Evolutionary conservation across 2,888 invertebrate genomes (phyloP).

Genomic region (Notocelia uddmanniana): DNA sequence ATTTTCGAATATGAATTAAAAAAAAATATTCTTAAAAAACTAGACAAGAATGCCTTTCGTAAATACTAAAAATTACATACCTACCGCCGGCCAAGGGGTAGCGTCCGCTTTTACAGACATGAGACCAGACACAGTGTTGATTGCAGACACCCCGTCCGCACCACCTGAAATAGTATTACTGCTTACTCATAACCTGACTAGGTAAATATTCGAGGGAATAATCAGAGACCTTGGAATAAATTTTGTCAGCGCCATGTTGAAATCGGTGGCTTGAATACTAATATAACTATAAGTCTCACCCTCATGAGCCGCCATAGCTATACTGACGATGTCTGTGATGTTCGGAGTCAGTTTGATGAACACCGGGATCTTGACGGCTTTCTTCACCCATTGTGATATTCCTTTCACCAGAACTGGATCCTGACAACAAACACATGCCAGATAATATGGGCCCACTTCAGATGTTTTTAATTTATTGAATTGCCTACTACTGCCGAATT

Average conservation of each 20-base stretch:
- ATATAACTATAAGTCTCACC: no score
- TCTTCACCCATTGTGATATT: slow-evolving; percentile 96
- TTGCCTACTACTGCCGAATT: no score
- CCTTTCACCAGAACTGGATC: slow-evolving; percentile 94
- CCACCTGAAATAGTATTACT: slow-evolving; percentile 87
- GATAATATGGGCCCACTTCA: not conserved
- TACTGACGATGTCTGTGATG: slow-evolving; percentile 96
- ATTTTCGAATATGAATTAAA: no score
- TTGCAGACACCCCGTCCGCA: slow-evolving; percentile 98
- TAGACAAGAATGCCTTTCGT: no score
- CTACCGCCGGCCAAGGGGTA: slow-evolving; percentile 97
- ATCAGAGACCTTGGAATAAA: no score
- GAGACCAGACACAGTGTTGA: slow-evolving; percentile 98
- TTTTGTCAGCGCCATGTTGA: no score
- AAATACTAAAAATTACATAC: slow-evolving; percentile 66
- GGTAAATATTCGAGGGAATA: no score
- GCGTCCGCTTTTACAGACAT: slow-evolving; percentile 94
- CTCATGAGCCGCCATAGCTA: slow-evolving; percentile 95
- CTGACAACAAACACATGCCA: slow-evolving; percentile 69
- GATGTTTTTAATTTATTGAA: no score
- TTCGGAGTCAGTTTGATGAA: slow-evolving; percentile 99
- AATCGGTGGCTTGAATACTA: no score
- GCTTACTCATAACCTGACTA: no score
- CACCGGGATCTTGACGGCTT: slow-evolving; percentile 95
- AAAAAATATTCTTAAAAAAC: no score